These are phyloP conservation scores for Gadus macrocephalus DNA, from an alignment of 2,113 vertebrate genomes.

Conservation along the genomic window DNA sequence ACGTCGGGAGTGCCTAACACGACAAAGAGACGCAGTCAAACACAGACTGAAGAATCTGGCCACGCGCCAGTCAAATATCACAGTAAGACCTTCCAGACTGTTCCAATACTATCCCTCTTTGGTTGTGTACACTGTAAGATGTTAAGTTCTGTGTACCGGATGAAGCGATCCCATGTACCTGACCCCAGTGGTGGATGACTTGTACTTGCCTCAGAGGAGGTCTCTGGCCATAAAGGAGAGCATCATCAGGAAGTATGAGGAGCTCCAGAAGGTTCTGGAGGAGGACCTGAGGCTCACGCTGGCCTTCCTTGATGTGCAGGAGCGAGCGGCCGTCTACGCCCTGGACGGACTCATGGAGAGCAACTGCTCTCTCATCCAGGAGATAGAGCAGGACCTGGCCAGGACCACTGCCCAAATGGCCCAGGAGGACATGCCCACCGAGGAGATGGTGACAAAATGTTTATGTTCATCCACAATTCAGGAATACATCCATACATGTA, in stretches of 20 bases:
- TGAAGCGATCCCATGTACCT: too few relatives aligned
- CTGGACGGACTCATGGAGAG: conserved; percentile 67
- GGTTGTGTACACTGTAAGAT: background rate
- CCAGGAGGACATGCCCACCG: conserved; percentile 29
- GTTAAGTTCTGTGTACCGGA: too few relatives aligned
- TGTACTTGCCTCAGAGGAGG: conserved; percentile 56
- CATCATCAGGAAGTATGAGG: conserved; percentile 63
- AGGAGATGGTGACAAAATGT: conserved; percentile 39
- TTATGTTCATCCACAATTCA: background rate
- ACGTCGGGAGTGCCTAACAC: conserved; percentile 58
- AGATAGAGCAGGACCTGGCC: conserved; percentile 67
- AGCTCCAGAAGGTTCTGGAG: conserved; percentile 68
- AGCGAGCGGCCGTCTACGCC: conserved; percentile 57
- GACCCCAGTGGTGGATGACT: background rate
- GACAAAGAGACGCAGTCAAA: conserved; percentile 64
- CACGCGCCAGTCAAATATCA: conserved; percentile 64
- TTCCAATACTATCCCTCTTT: background rate
- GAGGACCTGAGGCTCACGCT: conserved; percentile 68
- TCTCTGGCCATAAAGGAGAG: conserved; percentile 60
- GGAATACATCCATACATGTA: background rate
- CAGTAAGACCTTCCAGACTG: conserved; percentile 38
- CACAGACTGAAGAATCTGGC: conserved; percentile 68
- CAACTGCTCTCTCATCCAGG: conserved; percentile 63
- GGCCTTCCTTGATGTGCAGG: conserved; percentile 71
- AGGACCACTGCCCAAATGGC: conserved; percentile 47